Conservation (phyloP, 2,797 vertebrate genomes). For the Gymnocypris eckloni region DNA sequence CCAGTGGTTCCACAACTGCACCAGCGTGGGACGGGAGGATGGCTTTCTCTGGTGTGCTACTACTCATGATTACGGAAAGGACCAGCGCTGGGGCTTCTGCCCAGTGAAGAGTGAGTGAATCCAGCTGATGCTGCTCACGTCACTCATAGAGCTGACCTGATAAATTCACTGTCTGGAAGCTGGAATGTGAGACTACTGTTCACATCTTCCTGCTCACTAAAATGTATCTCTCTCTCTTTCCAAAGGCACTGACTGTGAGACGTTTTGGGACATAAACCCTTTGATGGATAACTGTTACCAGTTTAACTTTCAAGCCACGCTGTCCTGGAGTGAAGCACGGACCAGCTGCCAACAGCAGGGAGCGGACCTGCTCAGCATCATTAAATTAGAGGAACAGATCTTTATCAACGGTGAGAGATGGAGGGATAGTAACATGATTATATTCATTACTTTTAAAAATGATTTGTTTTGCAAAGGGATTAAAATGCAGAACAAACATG, state of each 20-base stretch:
- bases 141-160: constrained; percentile 8
- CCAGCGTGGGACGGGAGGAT: constrained; percentile 90
- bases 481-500: neutral
- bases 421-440: neutral
- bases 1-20: constrained; percentile 95
- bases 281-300: constrained; percentile 97
- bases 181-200: constrained; percentile 28
- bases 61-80: constrained; percentile 91
- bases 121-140: neutral
- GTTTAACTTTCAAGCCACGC: constrained; percentile 95
- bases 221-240: constrained; percentile 22
- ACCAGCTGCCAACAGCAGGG: constrained; percentile 96
- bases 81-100: constrained; percentile 97
- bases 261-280: constrained; percentile 95
- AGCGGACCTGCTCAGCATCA: constrained; percentile 94
- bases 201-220: constrained; percentile 1
- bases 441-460: neutral
- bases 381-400: constrained; percentile 94
- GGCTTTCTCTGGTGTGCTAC: constrained; percentile 97
- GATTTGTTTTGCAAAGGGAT: constrained; percentile 1
- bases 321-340: constrained; percentile 94
- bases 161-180: neutral
- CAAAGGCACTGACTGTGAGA: constrained; percentile 89
- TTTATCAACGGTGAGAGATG: constrained; percentile 91
- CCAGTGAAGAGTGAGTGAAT: constrained; percentile 90